phyloP scores from a whole-genome alignment of 1,140 invertebrate species.

The Drosophila jambulina region DNA sequence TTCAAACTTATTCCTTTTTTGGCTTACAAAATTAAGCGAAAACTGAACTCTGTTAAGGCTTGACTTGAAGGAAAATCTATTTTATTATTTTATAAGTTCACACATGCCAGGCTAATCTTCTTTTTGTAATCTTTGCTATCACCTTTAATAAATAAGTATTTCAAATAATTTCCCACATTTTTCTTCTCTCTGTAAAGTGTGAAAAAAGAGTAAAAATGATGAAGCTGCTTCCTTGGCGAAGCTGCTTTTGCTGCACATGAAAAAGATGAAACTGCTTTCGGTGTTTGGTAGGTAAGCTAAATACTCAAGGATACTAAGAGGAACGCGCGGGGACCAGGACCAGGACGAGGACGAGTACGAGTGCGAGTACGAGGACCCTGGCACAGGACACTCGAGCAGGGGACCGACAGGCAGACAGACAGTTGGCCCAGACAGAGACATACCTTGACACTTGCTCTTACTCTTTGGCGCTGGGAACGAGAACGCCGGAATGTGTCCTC shows the following conservation, averaged over 20 bases:
- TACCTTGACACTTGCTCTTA: conserved; percentile 63
- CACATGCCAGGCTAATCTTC: not conserved
- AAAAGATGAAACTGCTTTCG: conserved; percentile 74
- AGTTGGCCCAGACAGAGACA: conserved; percentile 47
- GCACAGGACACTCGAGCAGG: conserved; percentile 18
- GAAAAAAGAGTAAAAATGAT: conserved; percentile 70
- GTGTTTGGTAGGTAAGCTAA: conserved; percentile 67
- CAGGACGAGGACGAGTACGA: conserved; percentile 3
- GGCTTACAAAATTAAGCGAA: too few relatives aligned
- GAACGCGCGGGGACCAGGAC: conserved; percentile 1
- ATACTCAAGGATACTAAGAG: conserved; percentile 59
- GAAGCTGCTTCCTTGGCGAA: conserved; percentile 51
- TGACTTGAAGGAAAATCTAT: not conserved
- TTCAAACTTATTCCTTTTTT: not conserved
- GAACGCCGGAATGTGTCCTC: conserved; percentile 53
- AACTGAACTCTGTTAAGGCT: not conserved
- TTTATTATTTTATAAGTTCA: not conserved
- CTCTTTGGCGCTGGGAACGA: conserved; percentile 21
- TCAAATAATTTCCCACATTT: too few relatives aligned
- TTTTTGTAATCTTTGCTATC: not conserved
- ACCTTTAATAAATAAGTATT: not conserved
- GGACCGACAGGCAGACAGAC: conserved; percentile 36
- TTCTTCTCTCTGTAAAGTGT: conserved; percentile 18
- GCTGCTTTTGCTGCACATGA: conserved; percentile 63
- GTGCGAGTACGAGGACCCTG: conserved; percentile 29